Percentiles rank a stretch among this genome's conserved stretches.
phyloP scores from a whole-genome alignment of 1,140 invertebrate genomes.

The Vollenhovia emeryi region DNA sequence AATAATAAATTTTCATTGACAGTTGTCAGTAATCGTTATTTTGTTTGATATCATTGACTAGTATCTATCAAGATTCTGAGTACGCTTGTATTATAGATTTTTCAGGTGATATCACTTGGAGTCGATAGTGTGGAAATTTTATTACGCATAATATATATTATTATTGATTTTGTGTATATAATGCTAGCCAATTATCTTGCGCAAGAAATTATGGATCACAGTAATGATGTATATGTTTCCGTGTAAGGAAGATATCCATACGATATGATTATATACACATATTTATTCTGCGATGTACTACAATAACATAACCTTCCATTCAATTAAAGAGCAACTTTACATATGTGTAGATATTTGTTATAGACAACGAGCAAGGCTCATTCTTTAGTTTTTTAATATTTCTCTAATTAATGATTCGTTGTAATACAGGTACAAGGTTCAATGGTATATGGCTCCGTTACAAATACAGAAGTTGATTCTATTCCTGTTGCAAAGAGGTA shows the following conservation, averaged over 20 bases:
- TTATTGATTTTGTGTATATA: neutral
- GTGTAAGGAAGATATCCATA: neutral
- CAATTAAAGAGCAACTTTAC: neutral
- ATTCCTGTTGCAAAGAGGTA: slow-evolving; percentile 14
- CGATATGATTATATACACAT: neutral
- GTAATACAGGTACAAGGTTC: neutral
- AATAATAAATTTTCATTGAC: neutral
- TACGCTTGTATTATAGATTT: neutral
- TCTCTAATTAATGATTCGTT: neutral
- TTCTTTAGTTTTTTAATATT: neutral
- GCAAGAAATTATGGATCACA: slow-evolving; percentile 25
- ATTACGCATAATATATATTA: neutral
- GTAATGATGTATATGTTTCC: neutral
- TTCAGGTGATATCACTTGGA: neutral
- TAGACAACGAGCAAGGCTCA: too few relatives aligned
- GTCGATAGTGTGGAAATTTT: neutral
- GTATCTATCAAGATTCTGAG: neutral
- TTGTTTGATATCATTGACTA: neutral
- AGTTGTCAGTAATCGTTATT: neutral
- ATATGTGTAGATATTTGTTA: too few relatives aligned
- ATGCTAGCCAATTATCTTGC: neutral
- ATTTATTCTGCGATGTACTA: neutral
- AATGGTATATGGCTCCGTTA: slow-evolving; percentile 5
- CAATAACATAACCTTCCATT: neutral
- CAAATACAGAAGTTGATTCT: neutral